Base-by-base conservation (phyloP, 2,797 vertebrate species). In the Psittacula derbiana region DNA sequence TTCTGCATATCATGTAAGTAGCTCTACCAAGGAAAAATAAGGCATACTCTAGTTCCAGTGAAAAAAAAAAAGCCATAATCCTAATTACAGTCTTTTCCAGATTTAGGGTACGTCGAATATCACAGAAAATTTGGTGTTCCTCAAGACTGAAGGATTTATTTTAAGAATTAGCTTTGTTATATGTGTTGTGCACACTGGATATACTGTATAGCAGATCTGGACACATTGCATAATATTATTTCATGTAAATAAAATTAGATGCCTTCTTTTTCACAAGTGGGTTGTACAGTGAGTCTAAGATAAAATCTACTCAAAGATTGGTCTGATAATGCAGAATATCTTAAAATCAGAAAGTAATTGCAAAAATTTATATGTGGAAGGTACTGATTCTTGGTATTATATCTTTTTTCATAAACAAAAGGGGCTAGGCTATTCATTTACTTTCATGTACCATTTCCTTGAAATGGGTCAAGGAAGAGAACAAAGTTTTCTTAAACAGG, bases 341-440 rank as follows among this genome's bases (percentile, higher is more conserved):
- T 61, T 85, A 71, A 92, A 95, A 91, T 82, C 16, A 70, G 89
- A 88, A 95, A 83, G 12, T 69, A 61, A 36, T 46, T 19, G 12
- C 36, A 36, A 79, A 2, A 74, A 79, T 60, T 83, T 58, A n/a
- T 96, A 92, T 58, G 17, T 53, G 14, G 27, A 90, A 95, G 47
- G 53, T 72, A 30, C 64, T 88, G 50, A 62, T 86, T 55, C 91
- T 33, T 9, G 33, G 31, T 91, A 78, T 61, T 94, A 86, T 88
- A 70, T 55, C 82, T 73, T 90, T 15, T 65, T 95, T 74, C 24
- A 92, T 95, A 95, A 96, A 90, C 6, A 94, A 91, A 91, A 84
- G 81, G 62, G 44, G 92, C 69, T 40, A 91, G 78, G 82, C 74
- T 93, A 82, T 91, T 96, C 90, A 86, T 97, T 96, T 85, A 96